These are phyloP conservation scores for Lepus timidus DNA, from an alignment of 2,113 vertebrate species.

Conservation along the genomic window DNA sequence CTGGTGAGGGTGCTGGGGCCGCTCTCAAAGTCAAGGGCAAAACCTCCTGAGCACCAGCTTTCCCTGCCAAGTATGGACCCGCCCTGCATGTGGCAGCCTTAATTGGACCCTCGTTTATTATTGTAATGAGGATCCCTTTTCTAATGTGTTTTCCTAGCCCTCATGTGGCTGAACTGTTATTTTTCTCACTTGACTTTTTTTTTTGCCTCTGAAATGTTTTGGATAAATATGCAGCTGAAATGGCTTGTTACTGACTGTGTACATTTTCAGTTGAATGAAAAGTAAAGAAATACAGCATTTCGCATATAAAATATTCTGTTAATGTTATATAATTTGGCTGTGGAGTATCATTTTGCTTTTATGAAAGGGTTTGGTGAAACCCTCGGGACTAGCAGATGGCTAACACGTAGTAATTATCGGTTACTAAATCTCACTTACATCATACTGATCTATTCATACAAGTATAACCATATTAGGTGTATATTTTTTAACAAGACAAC, in stretches of 20 bases:
- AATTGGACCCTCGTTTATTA: slow-evolving; percentile 81
- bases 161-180: slow-evolving; percentile 82
- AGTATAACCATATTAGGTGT: slow-evolving; percentile 56
- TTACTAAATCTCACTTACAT: slow-evolving; percentile 84
- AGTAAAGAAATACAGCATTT: slow-evolving; percentile 83
- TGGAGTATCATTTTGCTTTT: slow-evolving; percentile 84
- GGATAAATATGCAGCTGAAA: slow-evolving; percentile 84
- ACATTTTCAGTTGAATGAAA: slow-evolving; percentile 84
- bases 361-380: slow-evolving; percentile 83
- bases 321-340: slow-evolving; percentile 85
- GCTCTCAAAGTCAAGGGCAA: slow-evolving; percentile 49
- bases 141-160: slow-evolving; percentile 81
- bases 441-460: slow-evolving; percentile 75
- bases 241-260: slow-evolving; percentile 84
- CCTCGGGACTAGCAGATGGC: slow-evolving; percentile 82
- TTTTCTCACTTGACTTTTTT: slow-evolving; percentile 83
- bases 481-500: slow-evolving; percentile 63
- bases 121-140: slow-evolving; percentile 83
- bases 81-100: slow-evolving; percentile 65
- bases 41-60: neutral
- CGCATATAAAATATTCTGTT: slow-evolving; percentile 84
- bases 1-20: neutral
- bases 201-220: slow-evolving; percentile 83
- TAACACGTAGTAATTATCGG: slow-evolving; percentile 82
- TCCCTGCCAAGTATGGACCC: slow-evolving; percentile 59